Conservation (phyloP, 1,140 invertebrate species). For the Bactericera cockerelli region DNA sequence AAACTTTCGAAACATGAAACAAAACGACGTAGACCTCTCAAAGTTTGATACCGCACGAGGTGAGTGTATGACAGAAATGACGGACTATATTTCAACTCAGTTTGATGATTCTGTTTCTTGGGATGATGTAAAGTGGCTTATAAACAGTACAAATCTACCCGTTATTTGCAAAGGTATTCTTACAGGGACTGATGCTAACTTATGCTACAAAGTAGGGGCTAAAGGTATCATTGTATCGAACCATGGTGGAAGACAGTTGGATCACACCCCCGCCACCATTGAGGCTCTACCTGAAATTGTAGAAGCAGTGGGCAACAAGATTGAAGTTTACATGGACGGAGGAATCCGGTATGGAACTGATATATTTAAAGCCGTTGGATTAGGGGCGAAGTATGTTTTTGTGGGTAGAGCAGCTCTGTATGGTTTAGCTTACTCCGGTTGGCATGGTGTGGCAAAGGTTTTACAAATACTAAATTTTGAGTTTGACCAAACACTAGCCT, state of each 20-base stretch:
- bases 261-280: conserved; percentile 51
- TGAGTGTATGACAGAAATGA: conserved; percentile 44
- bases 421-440: conserved; percentile 60
- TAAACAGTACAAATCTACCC: conserved; percentile 38
- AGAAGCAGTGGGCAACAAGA: conserved; percentile 46
- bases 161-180: too few relatives aligned
- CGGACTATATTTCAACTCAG: conserved; percentile 50
- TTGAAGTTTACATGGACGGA: conserved; percentile 73
- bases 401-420: conserved; percentile 72
- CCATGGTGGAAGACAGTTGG: conserved; percentile 75
- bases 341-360: conserved; percentile 69
- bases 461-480: too few relatives aligned
- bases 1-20: conserved; percentile 41
- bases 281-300: conserved; percentile 35
- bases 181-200: conserved; percentile 62
- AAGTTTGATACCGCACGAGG: conserved; percentile 34
- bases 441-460: conserved; percentile 54
- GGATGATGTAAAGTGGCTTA: conserved; percentile 69
- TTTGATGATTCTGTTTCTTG: conserved; percentile 66
- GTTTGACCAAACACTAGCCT: too few relatives aligned
- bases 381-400: conserved; percentile 78
- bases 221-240: conserved; percentile 71
- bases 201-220: conserved; percentile 52
- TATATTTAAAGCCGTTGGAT: conserved; percentile 71
- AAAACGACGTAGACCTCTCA: conserved; percentile 28